Base-by-base conservation (phyloP, 2,113 vertebrate genomes). In the Callocephalon fimbriatum region DNA sequence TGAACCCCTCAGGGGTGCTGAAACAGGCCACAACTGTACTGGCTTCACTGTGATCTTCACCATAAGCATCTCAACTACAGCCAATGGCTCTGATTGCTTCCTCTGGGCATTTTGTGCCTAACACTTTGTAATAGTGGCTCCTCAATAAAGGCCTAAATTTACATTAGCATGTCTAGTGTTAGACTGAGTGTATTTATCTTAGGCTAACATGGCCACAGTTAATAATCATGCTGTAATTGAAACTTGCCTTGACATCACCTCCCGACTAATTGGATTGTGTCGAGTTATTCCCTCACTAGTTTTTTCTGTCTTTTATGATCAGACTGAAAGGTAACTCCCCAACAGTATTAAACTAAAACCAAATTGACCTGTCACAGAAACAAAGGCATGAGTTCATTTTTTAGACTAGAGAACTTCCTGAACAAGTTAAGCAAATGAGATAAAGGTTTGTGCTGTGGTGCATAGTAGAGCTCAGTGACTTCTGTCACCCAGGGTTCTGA, bases 191-290 rank as follows among this genome's bases (percentile, higher is more conserved):
- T 54, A 15, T 79, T 96, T 87, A 37, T 82, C 86, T 53, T 7
- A 12, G 66, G 63, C 58, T 76, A 47, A 38, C 45, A 17, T 2
- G 0, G 23, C 53, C 66, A 18, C 79, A 7, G 29, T 65, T 58
- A 88, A 67, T 56, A 77, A 79, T 48, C 14, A 2, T 6, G 2
- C 59, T 61, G 42, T 88, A 88, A 90, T 20, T 86, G 82, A 84
- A 77, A 51, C n/a, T 83, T 58, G 67, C 45, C 85, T 95, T 94
- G 78, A 74, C 78, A 84, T 88, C 90, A 26, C 31, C 44, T 86
- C 29, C 74, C 0, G 29, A 17, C 37, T 88, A 79, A 88, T 81
- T 56, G 85, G 45, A 74, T 71, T 83, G 50, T 50, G 78, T 13
- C 79, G 80, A 59, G 63, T 79, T 27, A 3, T 61, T 45, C 40